These are phyloP conservation scores for Varanus komodoensis DNA, from an alignment of 2,113 vertebrate species.

Conservation along the genomic window DNA sequence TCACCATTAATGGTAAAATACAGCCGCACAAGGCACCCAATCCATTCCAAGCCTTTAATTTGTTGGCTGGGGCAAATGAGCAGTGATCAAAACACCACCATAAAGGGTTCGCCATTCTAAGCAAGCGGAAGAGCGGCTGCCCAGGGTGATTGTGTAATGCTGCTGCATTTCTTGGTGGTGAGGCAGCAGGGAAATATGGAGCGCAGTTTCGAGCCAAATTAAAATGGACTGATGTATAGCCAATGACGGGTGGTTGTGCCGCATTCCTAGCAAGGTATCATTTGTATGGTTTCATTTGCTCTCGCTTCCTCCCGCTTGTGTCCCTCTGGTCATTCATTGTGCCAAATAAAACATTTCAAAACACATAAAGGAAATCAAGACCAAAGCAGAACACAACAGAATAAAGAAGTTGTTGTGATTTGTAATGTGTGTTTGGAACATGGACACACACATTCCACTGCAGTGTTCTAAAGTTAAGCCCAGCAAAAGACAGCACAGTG, in stretches of 20 bases:
- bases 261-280: not conserved
- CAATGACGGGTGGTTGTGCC: not conserved
- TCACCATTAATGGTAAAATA: conserved; percentile 7
- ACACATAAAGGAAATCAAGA: conserved; percentile 18
- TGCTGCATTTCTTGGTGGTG: not conserved
- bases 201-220: not conserved
- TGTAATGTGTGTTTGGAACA: rapidly evolving
- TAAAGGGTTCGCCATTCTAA: not conserved
- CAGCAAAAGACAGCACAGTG: not conserved
- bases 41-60: conserved; percentile 20
- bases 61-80: conserved; percentile 16
- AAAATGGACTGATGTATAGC: not conserved
- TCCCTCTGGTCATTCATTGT: not conserved
- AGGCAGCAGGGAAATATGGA: not conserved
- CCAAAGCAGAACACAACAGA: not conserved
- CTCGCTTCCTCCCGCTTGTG: not conserved
- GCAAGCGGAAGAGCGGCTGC: not conserved
- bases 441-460: not conserved
- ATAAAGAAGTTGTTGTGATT: not conserved
- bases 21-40: not conserved
- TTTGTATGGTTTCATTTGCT: not conserved
- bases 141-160: not conserved
- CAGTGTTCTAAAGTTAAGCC: not conserved
- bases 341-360: not conserved
- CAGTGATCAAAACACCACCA: conserved; percentile 21